Percentiles rank a stretch among this genome's conserved stretches.
Conservation (phyloP, 2,888 invertebrate genomes). For the Cyaniris semiargus region DNA sequence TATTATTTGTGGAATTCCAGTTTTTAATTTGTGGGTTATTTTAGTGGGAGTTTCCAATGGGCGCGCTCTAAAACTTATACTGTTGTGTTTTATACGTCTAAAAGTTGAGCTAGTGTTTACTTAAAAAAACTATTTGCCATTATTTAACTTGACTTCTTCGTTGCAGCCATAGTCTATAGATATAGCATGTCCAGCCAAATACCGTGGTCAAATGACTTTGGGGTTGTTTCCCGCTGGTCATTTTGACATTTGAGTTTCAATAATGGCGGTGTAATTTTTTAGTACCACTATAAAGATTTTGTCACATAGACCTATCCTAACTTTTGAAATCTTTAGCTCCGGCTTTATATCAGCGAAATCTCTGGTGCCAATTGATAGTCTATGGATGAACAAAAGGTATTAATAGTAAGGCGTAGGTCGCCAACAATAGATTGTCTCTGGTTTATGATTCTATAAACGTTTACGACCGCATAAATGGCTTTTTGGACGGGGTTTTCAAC, state of each 20-base stretch:
- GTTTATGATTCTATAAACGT: slow-evolving; percentile 80
- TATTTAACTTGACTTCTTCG: too few species aligned
- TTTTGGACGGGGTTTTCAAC: slow-evolving; percentile 72
- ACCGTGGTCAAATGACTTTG: too few species aligned
- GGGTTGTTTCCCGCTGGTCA: too few species aligned
- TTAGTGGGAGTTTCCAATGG: neutral
- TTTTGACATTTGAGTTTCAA: too few species aligned
- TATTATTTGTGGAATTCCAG: neutral
- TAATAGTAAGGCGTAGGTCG: slow-evolving; percentile 73
- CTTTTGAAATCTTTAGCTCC: neutral
- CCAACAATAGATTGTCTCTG: slow-evolving; percentile 76
- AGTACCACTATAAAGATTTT: neutral
- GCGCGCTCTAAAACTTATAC: too few species aligned
- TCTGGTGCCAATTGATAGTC: slow-evolving; percentile 77
- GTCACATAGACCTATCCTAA: neutral
- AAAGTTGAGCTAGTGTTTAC: too few species aligned
- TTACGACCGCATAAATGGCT: slow-evolving; percentile 76
- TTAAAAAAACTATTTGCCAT: too few species aligned
- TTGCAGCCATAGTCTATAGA: too few species aligned
- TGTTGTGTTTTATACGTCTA: too few species aligned
- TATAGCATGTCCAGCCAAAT: too few species aligned
- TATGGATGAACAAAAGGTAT: slow-evolving; percentile 70
- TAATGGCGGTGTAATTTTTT: too few species aligned
- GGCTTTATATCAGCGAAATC: slow-evolving; percentile 12
- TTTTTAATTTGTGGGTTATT: neutral